Conservation (phyloP, 2,888 invertebrate species). For the Halictus quadricinctus region DNA sequence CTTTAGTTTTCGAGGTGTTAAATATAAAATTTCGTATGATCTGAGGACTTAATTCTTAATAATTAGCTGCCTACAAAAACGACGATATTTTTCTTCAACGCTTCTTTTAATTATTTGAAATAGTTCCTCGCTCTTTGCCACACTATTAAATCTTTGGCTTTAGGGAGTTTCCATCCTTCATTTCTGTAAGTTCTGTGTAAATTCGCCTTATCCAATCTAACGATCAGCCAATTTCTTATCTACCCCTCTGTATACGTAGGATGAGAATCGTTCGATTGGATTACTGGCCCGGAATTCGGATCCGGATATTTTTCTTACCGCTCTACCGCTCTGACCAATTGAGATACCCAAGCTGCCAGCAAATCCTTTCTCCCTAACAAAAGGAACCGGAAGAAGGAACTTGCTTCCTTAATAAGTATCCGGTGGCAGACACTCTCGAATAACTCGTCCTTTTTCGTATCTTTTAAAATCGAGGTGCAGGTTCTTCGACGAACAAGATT, state of each 20-base stretch:
- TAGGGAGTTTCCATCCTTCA: background rate
- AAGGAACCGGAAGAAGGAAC: background rate
- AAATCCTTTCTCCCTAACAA: slow-evolving; percentile 7
- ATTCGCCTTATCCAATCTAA: slow-evolving; percentile 12
- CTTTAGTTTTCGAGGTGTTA: background rate
- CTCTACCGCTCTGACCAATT: slow-evolving; percentile 19
- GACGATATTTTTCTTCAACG: too few relatives aligned
- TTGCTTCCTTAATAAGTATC: slow-evolving; percentile 1
- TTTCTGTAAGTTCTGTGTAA: background rate
- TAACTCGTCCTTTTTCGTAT: background rate
- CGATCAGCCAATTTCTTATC: slow-evolving; percentile 16
- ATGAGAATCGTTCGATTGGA: slow-evolving; percentile 12
- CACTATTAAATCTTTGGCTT: background rate
- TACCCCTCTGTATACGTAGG: background rate
- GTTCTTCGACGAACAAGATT: background rate
- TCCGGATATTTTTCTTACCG: slow-evolving; percentile 17
- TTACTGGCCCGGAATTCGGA: slow-evolving; percentile 18
- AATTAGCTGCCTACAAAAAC: background rate
- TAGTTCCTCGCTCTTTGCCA: background rate
- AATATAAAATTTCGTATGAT: background rate
- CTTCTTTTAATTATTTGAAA: background rate
- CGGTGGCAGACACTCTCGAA: background rate
- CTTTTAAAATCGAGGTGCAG: too few relatives aligned
- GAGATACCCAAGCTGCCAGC: slow-evolving; percentile 3
- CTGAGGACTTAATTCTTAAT: background rate